Evolutionary conservation across 2,888 invertebrate species (phyloP).

Genomic region (Sericinus montela): DNA sequence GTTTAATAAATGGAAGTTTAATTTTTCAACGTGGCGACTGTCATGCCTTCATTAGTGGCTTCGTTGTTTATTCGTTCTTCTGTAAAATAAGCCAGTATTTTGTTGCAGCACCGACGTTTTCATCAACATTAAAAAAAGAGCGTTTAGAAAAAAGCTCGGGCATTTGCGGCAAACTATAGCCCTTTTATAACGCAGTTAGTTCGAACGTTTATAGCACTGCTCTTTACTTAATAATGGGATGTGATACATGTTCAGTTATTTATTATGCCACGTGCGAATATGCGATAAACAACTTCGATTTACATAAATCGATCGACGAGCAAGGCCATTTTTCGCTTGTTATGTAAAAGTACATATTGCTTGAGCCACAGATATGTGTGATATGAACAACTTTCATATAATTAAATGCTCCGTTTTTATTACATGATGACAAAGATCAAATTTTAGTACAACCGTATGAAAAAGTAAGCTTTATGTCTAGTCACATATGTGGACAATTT

Average conservation of each 20-base stretch:
- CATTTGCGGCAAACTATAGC: slow-evolving; percentile 10
- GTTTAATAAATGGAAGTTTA: slow-evolving; percentile 19
- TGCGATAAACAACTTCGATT: slow-evolving; percentile 1
- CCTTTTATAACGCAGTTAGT: slow-evolving; percentile 14
- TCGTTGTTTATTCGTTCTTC: slow-evolving; percentile 42
- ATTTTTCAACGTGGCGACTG: slow-evolving; percentile 22
- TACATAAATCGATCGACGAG: slow-evolving; percentile 4
- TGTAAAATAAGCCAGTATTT: slow-evolving; percentile 43
- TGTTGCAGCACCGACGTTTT: slow-evolving; percentile 44
- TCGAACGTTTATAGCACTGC: slow-evolving; percentile 5
- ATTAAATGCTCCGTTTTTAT: too few species aligned
- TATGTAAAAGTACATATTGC: neutral
- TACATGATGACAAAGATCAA: too few species aligned
- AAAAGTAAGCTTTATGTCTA: too few species aligned
- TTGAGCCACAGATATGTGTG: too few species aligned
- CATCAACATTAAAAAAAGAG: slow-evolving; percentile 26
- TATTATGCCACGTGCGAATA: slow-evolving; percentile 6
- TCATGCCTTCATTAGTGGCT: slow-evolving; percentile 34
- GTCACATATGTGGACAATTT: too few species aligned
- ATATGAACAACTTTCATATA: too few species aligned
- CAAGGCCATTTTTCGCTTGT: neutral
- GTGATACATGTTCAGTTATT: neutral
- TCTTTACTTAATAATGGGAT: neutral
- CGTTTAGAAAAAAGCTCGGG: slow-evolving; percentile 10
- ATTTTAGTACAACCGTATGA: too few species aligned